Base-by-base conservation (phyloP, 2,113 vertebrate species). In the Trematocara zebra region DNA sequence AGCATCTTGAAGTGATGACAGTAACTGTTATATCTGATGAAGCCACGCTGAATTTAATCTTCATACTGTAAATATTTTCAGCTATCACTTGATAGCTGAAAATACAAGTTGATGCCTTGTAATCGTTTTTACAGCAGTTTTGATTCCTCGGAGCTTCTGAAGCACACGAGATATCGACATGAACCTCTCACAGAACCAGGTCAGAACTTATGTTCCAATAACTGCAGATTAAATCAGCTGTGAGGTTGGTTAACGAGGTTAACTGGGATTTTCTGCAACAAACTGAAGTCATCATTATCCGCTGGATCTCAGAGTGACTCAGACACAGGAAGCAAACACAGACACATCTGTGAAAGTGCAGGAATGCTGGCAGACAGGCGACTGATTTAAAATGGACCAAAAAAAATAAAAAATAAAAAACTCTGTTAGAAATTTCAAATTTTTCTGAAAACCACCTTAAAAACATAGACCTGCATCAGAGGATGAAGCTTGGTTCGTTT, bases 251-350 rank as follows among this genome's bases (percentile, higher is more conserved):
- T 72, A 44, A 72, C 14, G 1, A 47, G 8, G 40, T 26, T 26
- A 44, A 26, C 67, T 26, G 31, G 17, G 59, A 72, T 72, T 72
- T 44, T 72, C 64, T 26, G 37, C 67, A 72, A 44, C 67, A 72
- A 44, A 44, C 37, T 17, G 20, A 44, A 72, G 67, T 26, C 20
- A 17, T 42, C 12, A 72, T 44, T 37, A 6, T 12, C 33, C 1
- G 12, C 20, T 26, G 8, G 8, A 10, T 42, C 37, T 72, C 67
- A 26, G 37, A 42, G 20, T 15, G 37, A 69, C 37, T 44, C 67
- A 72, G 35, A 67, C 8, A 44, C 12, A 72, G 67, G 20, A 40
- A 44, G 5, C 67, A 72, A 42, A 67, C 11, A 37, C 18, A 67
- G 59, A 67, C 59, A 67, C 33, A 67, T 20, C 33, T 67, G 37